phyloP scores from a whole-genome alignment of 2,888 invertebrate species.

The Brachylomia viminalis region DNA sequence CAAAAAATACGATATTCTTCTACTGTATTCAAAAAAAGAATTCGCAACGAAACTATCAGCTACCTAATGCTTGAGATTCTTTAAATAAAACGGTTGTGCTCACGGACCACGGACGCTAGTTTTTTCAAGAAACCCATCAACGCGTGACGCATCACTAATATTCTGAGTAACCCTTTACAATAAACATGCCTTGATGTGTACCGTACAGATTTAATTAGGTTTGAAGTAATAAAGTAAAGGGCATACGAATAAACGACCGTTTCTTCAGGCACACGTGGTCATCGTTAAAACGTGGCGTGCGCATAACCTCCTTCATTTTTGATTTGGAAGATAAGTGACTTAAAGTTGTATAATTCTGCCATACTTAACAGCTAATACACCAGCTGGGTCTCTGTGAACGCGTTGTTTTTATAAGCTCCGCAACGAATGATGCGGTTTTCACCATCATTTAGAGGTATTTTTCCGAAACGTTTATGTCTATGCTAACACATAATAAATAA shows the following conservation, averaged over 20 bases:
- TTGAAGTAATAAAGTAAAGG: constrained; percentile 15
- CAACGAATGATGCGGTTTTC: too few relatives aligned
- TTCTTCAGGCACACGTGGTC: neutral
- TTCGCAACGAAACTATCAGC: neutral
- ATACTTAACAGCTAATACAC: too few relatives aligned
- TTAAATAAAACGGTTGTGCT: constrained; percentile 41
- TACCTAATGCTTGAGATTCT: constrained; percentile 22
- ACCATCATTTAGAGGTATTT: too few relatives aligned
- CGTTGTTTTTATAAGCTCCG: too few relatives aligned
- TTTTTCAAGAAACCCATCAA: constrained; percentile 40
- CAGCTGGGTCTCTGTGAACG: too few relatives aligned
- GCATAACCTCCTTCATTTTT: too few relatives aligned
- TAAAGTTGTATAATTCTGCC: too few relatives aligned
- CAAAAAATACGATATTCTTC: neutral
- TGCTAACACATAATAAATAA: too few relatives aligned
- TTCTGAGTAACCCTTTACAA: constrained; percentile 46
- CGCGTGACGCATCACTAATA: constrained; percentile 44
- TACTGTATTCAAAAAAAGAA: constrained; percentile 28
- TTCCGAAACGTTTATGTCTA: too few relatives aligned
- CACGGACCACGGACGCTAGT: constrained; percentile 14
- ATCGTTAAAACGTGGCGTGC: neutral
- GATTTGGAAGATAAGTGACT: neutral
- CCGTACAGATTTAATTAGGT: constrained; percentile 19
- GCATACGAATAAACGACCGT: neutral
- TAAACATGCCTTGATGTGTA: constrained; percentile 19